Conservation (phyloP, 2,797 vertebrate genomes). For the Microhierax caerulescens region DNA sequence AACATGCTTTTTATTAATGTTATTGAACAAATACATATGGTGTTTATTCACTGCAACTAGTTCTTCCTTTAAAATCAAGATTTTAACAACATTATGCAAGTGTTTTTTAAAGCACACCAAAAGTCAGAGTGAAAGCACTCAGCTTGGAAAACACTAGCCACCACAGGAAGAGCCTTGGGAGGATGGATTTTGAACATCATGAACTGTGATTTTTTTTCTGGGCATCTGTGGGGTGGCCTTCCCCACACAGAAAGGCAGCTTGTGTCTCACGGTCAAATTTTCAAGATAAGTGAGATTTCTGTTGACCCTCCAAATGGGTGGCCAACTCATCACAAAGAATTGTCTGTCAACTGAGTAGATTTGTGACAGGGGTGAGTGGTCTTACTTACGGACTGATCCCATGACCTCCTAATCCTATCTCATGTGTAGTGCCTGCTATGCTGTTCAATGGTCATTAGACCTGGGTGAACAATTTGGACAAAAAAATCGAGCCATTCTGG, state of each 20-base stretch:
- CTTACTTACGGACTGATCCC: conserved; percentile 62
- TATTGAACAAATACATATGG: neutral
- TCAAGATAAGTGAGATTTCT: conserved; percentile 50
- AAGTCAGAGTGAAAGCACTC: neutral
- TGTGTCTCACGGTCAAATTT: conserved; percentile 61
- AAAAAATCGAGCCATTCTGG: conserved; percentile 10
- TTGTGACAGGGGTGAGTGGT: conserved; percentile 65
- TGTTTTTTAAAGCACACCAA: neutral
- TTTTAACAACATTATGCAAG: neutral
- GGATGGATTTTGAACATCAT: neutral
- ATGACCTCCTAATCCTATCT: conserved; percentile 73
- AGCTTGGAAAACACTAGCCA: neutral
- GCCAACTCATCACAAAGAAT: conserved; percentile 66
- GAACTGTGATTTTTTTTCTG: neutral
- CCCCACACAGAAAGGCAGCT: neutral
- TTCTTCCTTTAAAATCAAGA: neutral
- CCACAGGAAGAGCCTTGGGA: neutral
- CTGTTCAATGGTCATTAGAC: conserved; percentile 67
- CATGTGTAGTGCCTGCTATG: conserved; percentile 61
- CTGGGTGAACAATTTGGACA: conserved; percentile 60
- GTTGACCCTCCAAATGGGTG: conserved; percentile 69
- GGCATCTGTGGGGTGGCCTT: neutral
- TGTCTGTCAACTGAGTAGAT: conserved; percentile 62
- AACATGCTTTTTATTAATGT: conserved; percentile 14
- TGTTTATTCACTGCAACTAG: neutral